Conservation (phyloP, 2,113 vertebrate genomes). For the Colistium nudipinnis region DNA sequence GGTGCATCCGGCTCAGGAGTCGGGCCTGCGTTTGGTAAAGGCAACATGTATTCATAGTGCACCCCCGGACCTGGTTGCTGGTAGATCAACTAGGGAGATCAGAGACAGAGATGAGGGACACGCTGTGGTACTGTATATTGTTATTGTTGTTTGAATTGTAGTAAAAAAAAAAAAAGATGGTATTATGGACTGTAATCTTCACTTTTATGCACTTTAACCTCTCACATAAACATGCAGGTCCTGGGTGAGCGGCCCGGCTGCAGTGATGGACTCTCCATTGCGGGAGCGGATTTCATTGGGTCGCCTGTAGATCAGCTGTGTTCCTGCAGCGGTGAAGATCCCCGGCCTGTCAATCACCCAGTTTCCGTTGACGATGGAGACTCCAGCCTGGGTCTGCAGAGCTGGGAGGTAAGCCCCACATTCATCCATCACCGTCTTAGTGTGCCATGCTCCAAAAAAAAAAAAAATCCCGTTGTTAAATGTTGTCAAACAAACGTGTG, state of each 20-base stretch:
- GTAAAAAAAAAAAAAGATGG: too few species aligned
- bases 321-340: conserved; percentile 85
- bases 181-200: neutral
- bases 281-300: conserved; percentile 95
- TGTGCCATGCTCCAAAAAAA: conserved; percentile 9
- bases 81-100: conserved; percentile 77
- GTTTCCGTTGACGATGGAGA: conserved; percentile 93
- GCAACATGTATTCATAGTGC: conserved; percentile 75
- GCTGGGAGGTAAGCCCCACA: conserved; percentile 75
- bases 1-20: conserved; percentile 43
- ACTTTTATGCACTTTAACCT: conserved; percentile 1
- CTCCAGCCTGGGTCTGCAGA: conserved; percentile 83
- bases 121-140: neutral
- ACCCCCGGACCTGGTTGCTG: conserved; percentile 77
- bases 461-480: too few species aligned
- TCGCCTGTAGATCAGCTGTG: conserved; percentile 88
- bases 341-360: conserved; percentile 94
- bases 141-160: neutral
- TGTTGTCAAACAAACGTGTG: too few species aligned
- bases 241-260: conserved; percentile 89
- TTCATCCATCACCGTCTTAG: neutral
- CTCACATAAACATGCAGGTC: conserved; percentile 84
- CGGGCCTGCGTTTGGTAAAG: conserved; percentile 37
- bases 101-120: conserved; percentile 2
- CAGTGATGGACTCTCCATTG: conserved; percentile 89